phyloP scores from a whole-genome alignment of 2,888 invertebrate species.

The Byasa hedistus region DNA sequence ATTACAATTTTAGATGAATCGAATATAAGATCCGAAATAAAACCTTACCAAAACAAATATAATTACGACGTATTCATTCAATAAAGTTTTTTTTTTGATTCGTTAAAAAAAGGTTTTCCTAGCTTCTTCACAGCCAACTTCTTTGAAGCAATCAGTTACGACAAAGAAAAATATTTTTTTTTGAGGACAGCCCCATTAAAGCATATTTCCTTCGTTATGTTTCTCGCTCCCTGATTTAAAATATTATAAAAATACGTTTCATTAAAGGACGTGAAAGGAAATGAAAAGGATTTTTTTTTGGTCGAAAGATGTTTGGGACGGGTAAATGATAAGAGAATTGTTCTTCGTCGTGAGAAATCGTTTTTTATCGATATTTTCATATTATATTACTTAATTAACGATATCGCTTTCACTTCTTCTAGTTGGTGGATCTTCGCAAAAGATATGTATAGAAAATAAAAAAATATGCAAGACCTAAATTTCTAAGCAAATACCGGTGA shows the following conservation, averaged over 20 bases:
- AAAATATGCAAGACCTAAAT: conserved; percentile 35
- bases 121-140: conserved; percentile 20
- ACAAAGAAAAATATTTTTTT: conserved; percentile 32
- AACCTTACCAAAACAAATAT: conserved; percentile 28
- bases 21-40: neutral
- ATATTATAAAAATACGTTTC: conserved; percentile 23
- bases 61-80: conserved; percentile 32
- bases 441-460: conserved; percentile 26
- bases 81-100: conserved; percentile 22
- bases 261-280: conserved; percentile 18
- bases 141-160: conserved; percentile 30
- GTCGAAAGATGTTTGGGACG: conserved; percentile 15
- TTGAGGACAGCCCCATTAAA: conserved; percentile 33
- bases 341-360: no score
- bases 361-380: neutral
- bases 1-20: neutral
- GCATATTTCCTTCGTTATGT: conserved; percentile 24
- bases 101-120: conserved; percentile 19
- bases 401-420: neutral
- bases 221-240: conserved; percentile 22
- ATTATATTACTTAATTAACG: neutral
- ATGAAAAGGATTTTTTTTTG: conserved; percentile 19
- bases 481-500: conserved; percentile 48
- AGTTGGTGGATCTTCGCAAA: neutral
- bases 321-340: conserved; percentile 21